Evolutionary conservation across 92 coral and sea anemone species (phyloP).

Genomic region (Siderastrea radians): DNA sequence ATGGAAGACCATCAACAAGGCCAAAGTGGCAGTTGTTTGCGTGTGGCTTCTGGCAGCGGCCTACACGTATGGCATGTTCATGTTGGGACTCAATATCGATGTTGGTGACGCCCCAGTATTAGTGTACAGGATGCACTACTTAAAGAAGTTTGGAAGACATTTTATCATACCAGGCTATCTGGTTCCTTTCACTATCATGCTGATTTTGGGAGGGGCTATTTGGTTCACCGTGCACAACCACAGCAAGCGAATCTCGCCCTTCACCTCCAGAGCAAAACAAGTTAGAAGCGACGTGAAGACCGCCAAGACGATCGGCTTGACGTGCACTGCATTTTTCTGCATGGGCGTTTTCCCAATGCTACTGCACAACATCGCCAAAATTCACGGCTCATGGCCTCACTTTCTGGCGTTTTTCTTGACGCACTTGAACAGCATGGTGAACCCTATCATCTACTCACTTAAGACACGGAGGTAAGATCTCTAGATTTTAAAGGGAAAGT

Average conservation of each 20-base stretch:
- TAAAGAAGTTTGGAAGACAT: slow-evolving; percentile 77
- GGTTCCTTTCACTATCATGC: slow-evolving; percentile 73
- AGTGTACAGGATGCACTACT: slow-evolving; percentile 74
- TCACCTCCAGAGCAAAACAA: slow-evolving; percentile 45
- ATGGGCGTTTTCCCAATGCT: slow-evolving; percentile 89
- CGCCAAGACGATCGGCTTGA: slow-evolving; percentile 88
- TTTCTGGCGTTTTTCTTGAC: slow-evolving; percentile 81
- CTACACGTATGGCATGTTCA: slow-evolving; percentile 77
- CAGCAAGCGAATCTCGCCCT: slow-evolving; percentile 57
- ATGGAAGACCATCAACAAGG: slow-evolving; percentile 87
- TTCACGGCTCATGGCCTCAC: slow-evolving; percentile 87
- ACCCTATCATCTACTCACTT: slow-evolving; percentile 85
- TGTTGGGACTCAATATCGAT: slow-evolving; percentile 68
- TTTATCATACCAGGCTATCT: slow-evolving; percentile 81
- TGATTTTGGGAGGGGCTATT: slow-evolving; percentile 65
- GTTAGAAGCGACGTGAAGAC: slow-evolving; percentile 77
- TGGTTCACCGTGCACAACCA: slow-evolving; percentile 73
- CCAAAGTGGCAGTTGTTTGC: slow-evolving; percentile 57
- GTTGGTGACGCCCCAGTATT: slow-evolving; percentile 80
- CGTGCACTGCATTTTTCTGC: slow-evolving; percentile 73
- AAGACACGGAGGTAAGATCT: slow-evolving; percentile 67
- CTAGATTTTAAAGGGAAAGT: too few relatives aligned
- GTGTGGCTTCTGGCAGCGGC: slow-evolving; percentile 75
- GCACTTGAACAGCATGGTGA: slow-evolving; percentile 87
- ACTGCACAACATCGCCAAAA: slow-evolving; percentile 77